Evolutionary conservation across 2,113 vertebrate species (phyloP).

Genomic region (Caretta caretta): DNA sequence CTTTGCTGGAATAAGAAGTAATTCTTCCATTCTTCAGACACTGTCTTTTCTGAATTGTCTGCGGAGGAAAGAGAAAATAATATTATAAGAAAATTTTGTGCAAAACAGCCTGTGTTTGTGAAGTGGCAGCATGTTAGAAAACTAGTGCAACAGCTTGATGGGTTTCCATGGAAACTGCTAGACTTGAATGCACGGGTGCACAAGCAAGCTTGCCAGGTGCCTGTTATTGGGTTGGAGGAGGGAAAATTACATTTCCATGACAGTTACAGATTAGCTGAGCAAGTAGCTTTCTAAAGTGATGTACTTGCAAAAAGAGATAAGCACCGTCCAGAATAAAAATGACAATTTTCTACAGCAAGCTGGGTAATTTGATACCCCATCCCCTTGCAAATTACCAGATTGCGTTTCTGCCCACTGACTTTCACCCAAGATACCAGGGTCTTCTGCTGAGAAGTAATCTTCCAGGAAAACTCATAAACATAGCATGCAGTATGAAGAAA

Average conservation of each 20-base stretch:
- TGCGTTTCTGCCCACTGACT: conserved; percentile 58
- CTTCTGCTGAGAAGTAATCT: conserved; percentile 54
- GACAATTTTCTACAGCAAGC: conserved; percentile 58
- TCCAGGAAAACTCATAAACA: conserved; percentile 9
- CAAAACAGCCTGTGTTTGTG: conserved; percentile 51
- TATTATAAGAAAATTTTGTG: conserved; percentile 30
- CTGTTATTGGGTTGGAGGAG: conserved; percentile 66
- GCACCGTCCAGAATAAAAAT: conserved; percentile 61
- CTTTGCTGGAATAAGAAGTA: neutral
- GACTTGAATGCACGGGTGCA: conserved; percentile 76
- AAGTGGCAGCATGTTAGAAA: conserved; percentile 63
- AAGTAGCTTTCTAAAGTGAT: conserved; percentile 74
- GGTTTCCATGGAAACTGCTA: conserved; percentile 82
- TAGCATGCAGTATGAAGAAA: conserved; percentile 40
- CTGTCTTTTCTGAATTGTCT: conserved; percentile 30
- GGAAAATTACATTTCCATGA: conserved; percentile 77
- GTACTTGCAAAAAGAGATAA: conserved; percentile 77
- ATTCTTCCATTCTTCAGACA: conserved; percentile 5
- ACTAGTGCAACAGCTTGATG: conserved; percentile 61
- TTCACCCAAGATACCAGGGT: conserved; percentile 55
- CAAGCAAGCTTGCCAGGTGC: conserved; percentile 73
- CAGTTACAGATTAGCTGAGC: conserved; percentile 82
- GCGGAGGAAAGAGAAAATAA: conserved; percentile 20
- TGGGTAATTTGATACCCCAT: conserved; percentile 60
- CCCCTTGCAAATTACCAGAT: conserved; percentile 56